Base-by-base conservation (phyloP, 2,113 vertebrate genomes). In the Passer montanus region DNA sequence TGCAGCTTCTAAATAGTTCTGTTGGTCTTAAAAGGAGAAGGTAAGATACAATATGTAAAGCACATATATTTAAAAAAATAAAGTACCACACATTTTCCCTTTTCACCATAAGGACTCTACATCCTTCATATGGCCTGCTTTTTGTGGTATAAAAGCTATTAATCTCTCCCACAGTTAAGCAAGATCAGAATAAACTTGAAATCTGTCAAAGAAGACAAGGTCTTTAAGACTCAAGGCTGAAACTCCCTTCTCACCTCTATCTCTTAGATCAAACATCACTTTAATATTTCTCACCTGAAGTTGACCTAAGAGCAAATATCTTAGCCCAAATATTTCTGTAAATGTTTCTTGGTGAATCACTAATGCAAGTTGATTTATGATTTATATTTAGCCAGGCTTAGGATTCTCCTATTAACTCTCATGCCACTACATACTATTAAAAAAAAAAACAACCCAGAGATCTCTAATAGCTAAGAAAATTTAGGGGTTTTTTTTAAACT, bases 1-100 rank as follows among this genome's bases (percentile, higher is more conserved):
- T 99, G 84, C 99, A 99, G 97, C 99, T 99, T 82, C 99, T 98
- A 86, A 99, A 99, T 95, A 99, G 98, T 96, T 99, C 99, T 22
- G 99, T 99, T 5, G 99, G 99, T 96, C 99, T 99, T 87, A 96
- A 89, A 93, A 84, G 47, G 89, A 95, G 77, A 84, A 78, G 22
- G 27, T 78, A 87, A 88, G 47, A 79, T 56, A 84, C 20, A 26
- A 52, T 47, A 67, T 3, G 10, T 43, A 77, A 23, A 46, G 46
- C 46, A 47, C 19, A 21, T 22, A 47, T 59, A 10, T 68, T n/a
- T n/a, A n/a, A n/a, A 50, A 56, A 41, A 72, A 67, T 13, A 35
- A 87, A 77, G 28, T 6, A 70, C 4, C 43, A 76, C 7, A 55
- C n/a, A 52, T 47, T 81, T 59, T 63, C 37, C 7, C 11, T 67